These are phyloP conservation scores for Styela plicata DNA, from an alignment of 23 tunicate species.

Conservation along the genomic window DNA sequence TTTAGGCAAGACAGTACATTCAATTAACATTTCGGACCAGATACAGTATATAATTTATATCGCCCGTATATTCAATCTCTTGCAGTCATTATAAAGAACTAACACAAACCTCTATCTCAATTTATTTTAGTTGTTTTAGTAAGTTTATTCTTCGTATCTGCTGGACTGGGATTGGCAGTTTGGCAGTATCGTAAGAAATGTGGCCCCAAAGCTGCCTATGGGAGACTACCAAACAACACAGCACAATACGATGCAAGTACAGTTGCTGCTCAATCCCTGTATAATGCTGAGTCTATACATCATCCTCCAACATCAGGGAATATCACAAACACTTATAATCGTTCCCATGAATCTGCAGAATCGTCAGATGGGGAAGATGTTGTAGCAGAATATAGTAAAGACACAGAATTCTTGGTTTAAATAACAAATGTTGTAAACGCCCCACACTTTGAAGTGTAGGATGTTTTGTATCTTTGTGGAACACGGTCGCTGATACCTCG, in stretches of 20 bases:
- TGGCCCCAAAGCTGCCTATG: background rate
- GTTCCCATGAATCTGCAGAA: background rate
- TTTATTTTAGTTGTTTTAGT: background rate
- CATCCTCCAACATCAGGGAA: background rate
- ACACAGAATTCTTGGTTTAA: conserved; percentile 7
- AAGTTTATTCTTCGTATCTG: background rate
- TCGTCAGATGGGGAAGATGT: background rate
- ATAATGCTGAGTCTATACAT: background rate
- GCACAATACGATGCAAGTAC: background rate
- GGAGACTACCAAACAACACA: background rate
- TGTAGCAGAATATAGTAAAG: conserved; percentile 1
- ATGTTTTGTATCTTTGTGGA: too few relatives aligned
- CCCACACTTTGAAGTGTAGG: too few relatives aligned
- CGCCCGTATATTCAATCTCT: background rate
- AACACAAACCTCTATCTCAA: background rate
- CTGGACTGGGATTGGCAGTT: background rate
- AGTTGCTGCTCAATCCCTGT: background rate
- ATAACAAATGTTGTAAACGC: too few relatives aligned
- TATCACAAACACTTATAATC: background rate
- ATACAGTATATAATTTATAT: too few relatives aligned
- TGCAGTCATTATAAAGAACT: background rate
- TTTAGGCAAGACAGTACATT: too few relatives aligned
- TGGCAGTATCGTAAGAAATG: background rate
- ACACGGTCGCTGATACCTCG: too few relatives aligned
- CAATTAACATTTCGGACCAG: too few relatives aligned